These are phyloP conservation scores for Campylomormyrus tamandua DNA, from an alignment of 2,113 vertebrate species.

Conservation along the genomic window DNA sequence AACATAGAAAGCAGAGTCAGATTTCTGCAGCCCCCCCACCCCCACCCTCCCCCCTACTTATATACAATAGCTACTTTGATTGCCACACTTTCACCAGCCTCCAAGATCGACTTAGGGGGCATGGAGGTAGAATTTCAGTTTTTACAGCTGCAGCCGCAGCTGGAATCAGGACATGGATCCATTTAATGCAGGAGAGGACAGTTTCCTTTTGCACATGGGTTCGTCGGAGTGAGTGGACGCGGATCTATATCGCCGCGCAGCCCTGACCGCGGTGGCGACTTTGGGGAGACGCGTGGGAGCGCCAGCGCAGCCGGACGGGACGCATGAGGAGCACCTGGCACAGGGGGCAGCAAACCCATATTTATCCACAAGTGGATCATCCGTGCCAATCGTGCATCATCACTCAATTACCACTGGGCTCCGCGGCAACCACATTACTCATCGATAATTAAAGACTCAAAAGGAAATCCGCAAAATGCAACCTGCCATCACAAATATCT, in stretches of 20 bases:
- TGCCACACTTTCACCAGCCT: conserved; percentile 1
- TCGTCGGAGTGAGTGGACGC: neutral
- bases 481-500: neutral
- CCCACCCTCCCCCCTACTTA: neutral
- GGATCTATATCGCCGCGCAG: too few relatives aligned
- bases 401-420: neutral
- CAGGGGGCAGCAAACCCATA: neutral
- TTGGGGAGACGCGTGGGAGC: neutral
- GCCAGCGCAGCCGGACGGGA: neutral
- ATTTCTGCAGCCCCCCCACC: neutral
- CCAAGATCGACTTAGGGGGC: neutral
- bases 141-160: neutral
- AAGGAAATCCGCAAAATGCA: neutral
- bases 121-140: neutral
- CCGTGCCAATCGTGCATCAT: neutral
- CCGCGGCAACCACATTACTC: neutral
- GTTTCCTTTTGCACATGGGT: neutral
- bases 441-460: neutral
- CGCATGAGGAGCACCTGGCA: neutral
- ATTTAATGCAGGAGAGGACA: neutral
- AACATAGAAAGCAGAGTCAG: neutral
- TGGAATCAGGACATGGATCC: neutral
- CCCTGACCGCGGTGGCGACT: neutral
- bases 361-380: neutral
- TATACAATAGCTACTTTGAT: neutral